These are phyloP conservation scores for Dinothrombium tinctorium DNA, from an alignment of 1,140 invertebrate species.

Conservation along the genomic window DNA sequence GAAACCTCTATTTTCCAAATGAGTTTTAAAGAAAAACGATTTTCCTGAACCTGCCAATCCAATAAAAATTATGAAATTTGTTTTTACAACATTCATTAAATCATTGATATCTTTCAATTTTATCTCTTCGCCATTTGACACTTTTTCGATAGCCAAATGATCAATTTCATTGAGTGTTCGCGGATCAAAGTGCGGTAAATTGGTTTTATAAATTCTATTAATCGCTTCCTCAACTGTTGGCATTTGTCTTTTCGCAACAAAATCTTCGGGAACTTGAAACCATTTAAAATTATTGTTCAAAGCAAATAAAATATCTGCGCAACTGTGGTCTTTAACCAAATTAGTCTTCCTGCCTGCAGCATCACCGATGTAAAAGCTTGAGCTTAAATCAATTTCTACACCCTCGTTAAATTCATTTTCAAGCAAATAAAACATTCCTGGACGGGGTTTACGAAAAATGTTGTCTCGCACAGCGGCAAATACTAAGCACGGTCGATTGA, in stretches of 20 bases:
- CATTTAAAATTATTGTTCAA: constrained; percentile 9
- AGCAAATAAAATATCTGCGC: constrained; percentile 12
- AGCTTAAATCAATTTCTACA: constrained; percentile 5
- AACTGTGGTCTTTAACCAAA: constrained; percentile 10
- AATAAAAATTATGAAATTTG: no score
- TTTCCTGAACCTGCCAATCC: no score
- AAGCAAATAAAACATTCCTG: constrained; percentile 9
- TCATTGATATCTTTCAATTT: no score
- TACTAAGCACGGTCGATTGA: constrained; percentile 10
- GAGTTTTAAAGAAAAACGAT: no score
- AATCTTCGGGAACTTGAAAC: constrained; percentile 13
- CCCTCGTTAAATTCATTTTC: constrained; percentile 3
- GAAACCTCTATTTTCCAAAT: no score
- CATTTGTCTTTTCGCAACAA: constrained; percentile 1
- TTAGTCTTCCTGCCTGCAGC: constrained; percentile 11
- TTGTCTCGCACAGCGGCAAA: constrained; percentile 8
- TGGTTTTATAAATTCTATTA: background rate
- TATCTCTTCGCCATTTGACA: no score
- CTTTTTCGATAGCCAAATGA: no score
- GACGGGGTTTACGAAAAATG: constrained; percentile 12
- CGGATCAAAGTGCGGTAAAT: constrained; percentile 1
- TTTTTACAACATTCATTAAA: no score
- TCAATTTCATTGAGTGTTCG: background rate
- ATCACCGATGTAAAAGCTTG: constrained; percentile 14
- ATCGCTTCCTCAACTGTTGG: background rate